A percentile compares a stretch with the other conserved stretches of the same genome.
Evolutionary conservation across 1,140 invertebrate genomes (phyloP).

Genomic region (Rhopalosiphum padi): DNA sequence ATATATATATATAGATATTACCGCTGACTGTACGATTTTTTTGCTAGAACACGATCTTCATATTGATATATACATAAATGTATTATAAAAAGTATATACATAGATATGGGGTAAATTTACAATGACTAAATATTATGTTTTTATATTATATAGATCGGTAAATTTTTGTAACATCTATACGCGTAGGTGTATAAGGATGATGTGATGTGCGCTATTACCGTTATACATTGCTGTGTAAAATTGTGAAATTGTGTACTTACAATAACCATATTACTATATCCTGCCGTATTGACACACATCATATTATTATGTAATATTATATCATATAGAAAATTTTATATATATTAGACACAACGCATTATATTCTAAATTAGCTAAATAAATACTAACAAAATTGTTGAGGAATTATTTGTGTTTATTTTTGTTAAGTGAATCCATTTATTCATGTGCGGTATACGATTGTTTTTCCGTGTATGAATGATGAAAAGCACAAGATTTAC

Average conservation of each 20-base stretch:
- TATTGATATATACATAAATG: neutral
- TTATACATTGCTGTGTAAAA: neutral
- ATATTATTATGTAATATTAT: conserved; percentile 5
- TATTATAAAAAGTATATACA: neutral
- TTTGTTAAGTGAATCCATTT: neutral
- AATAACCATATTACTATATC: neutral
- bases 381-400: conserved; percentile 29
- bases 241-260: neutral
- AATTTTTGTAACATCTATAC: neutral
- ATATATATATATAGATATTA: neutral
- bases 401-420: neutral
- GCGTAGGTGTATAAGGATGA: neutral
- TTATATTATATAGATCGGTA: neutral
- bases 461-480: neutral
- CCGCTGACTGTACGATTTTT: neutral
- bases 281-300: neutral
- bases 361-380: conserved; percentile 8
- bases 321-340: neutral
- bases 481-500: no score
- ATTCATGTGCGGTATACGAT: neutral
- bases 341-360: neutral
- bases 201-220: neutral
- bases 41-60: neutral
- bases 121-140: conserved; percentile 5
- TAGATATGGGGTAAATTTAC: neutral